Evolutionary conservation across 2,797 vertebrate species (phyloP).

Genomic region (Vipera ursinii): DNA sequence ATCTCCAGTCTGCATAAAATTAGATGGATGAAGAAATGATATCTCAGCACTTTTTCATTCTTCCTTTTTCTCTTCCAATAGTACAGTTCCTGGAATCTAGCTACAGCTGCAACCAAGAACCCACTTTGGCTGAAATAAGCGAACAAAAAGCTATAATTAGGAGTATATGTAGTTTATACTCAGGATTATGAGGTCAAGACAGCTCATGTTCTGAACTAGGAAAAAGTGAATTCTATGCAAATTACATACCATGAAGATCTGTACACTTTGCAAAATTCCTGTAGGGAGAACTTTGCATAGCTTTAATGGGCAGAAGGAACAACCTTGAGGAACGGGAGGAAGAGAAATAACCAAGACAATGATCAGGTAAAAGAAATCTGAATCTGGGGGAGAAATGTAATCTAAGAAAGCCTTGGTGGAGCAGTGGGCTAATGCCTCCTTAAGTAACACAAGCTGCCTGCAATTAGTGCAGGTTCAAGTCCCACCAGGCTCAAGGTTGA

Average conservation of each 20-base stretch:
- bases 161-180: background rate
- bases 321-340: background rate
- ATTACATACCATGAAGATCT: background rate
- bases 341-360: background rate
- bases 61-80: background rate
- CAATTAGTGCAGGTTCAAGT: no score
- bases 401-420: background rate
- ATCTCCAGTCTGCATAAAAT: background rate
- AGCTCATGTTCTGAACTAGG: background rate
- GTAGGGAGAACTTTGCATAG: background rate
- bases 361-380: background rate
- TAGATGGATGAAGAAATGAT: background rate
- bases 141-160: background rate
- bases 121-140: conserved; percentile 2
- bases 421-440: no score
- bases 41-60: background rate
- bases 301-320: background rate
- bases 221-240: background rate
- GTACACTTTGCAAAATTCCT: background rate
- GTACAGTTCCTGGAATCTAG: conserved; percentile 1
- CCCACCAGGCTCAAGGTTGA: no score
- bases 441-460: no score
- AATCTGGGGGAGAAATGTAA: background rate
- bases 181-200: background rate
- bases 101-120: background rate